Evolutionary conservation across 1,140 invertebrate genomes (phyloP), one percentile per base, ranked within the genome.

Genomic region (Gyrodactylus bullatarudis): DNA sequence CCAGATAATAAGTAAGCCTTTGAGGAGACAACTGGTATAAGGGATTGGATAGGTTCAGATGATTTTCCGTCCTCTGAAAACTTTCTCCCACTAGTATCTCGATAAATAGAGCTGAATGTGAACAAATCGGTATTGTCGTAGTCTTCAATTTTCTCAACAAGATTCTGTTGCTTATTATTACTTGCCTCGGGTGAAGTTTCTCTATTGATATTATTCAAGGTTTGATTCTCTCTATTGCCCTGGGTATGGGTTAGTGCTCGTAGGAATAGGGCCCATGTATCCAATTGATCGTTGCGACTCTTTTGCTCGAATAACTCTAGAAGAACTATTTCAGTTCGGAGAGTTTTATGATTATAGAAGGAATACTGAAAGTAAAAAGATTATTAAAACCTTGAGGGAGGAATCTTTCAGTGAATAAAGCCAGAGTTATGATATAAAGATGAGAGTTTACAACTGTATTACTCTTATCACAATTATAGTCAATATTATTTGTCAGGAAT

Each of bases 341-440:
- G 85, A 77, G 86, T 87, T 80, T 94, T 93, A 75, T 94, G 89
- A 82, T 89, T 97, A 79, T 87, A 93, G 79, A 89, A 94, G 72
- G 88, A 85, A 81, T 96, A 97, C 71, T 84, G 76, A 69, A 79
- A 79, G 68, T 68, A 74, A 76, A 76, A 23, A 72, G 26, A 20
- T 23, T n/a, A 74, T 20, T 23, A 26, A 8, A n/a, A 8, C 8
- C 8, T 54, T 54, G 34, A 16, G 8, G n/a, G n/a, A 54, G 34
- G 34, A 8, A 8, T 54, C 34, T n/a, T 54, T 8, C n/a, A n/a
- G n/a, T n/a, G n/a, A n/a, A n/a, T n/a, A n/a, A n/a, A n/a, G n/a
- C n/a, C n/a, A n/a, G n/a, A n/a, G n/a, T n/a, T n/a, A n/a, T n/a
- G n/a, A n/a, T n/a, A n/a, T n/a, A n/a, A n/a, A n/a, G n/a, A n/a